Evolutionary conservation across 2,888 invertebrate genomes (phyloP).

Genomic region (Calliphora vomitoria): DNA sequence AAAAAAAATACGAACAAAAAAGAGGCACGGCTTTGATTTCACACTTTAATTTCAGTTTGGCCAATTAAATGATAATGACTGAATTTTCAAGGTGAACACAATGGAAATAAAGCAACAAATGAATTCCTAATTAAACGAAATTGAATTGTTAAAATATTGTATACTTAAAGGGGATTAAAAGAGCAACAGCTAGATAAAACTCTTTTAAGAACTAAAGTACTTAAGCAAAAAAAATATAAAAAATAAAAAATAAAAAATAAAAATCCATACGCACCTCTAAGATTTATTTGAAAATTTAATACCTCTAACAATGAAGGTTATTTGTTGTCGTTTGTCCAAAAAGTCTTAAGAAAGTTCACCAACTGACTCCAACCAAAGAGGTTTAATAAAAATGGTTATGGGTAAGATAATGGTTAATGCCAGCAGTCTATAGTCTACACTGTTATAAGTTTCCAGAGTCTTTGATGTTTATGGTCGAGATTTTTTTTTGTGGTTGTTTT

Average conservation of each 20-base stretch:
- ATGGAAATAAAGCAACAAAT: not conserved
- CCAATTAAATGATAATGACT: conserved; percentile 59
- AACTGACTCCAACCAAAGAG: not conserved
- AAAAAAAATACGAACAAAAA: not conserved
- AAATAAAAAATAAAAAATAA: too few relatives aligned
- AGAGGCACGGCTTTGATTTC: conserved; percentile 13
- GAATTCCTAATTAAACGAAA: conserved; percentile 50
- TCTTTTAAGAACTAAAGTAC: conserved; percentile 15
- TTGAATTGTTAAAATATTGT: conserved; percentile 53
- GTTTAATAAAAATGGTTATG: conserved; percentile 48
- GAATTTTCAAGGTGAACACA: conserved; percentile 34
- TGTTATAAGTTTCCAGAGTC: not conserved
- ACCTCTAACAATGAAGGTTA: conserved; percentile 42
- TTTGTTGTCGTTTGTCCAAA: not conserved
- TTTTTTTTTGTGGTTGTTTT: not conserved
- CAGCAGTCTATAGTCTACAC: not conserved
- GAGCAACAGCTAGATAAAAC: not conserved
- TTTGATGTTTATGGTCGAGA: conserved; percentile 12
- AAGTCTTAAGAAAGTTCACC: not conserved
- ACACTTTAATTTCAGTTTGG: conserved; percentile 23
- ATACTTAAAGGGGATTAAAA: not conserved
- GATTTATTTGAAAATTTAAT: conserved; percentile 53
- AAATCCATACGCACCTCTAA: conserved; percentile 46
- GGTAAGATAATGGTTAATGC: conserved; percentile 46
- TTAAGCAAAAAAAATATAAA: not conserved